These are phyloP conservation scores for Baronia brevicornis DNA, from an alignment of 2,888 invertebrate species.

Conservation along the genomic window DNA sequence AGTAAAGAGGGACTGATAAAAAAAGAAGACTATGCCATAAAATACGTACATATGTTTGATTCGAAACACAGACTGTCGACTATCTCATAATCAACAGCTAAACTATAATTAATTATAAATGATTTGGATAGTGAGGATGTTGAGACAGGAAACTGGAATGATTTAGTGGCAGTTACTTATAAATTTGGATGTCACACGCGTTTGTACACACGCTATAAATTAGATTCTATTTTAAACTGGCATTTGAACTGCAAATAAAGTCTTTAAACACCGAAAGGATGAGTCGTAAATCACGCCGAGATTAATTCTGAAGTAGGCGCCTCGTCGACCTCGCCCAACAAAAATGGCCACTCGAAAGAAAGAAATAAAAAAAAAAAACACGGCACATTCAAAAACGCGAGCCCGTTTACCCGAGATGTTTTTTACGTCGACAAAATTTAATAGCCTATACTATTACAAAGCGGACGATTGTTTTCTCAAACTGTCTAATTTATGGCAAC, in stretches of 20 bases:
- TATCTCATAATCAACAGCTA: too few relatives aligned
- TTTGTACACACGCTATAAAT: conserved; percentile 9
- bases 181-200: conserved; percentile 9
- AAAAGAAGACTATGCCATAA: too few relatives aligned
- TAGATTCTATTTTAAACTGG: conserved; percentile 4
- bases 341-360: conserved; percentile 32
- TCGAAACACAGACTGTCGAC: too few relatives aligned
- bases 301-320: conserved; percentile 41
- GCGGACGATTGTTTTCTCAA: conserved; percentile 67
- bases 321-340: conserved; percentile 39
- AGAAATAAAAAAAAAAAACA: conserved; percentile 21
- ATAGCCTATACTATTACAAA: conserved; percentile 72
- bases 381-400: conserved; percentile 5
- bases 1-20: too few relatives aligned
- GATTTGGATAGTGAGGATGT: too few relatives aligned
- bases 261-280: conserved; percentile 31
- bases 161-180: conserved; percentile 3
- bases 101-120: too few relatives aligned
- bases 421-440: conserved; percentile 58
- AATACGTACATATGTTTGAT: too few relatives aligned
- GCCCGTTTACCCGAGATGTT: conserved; percentile 36
- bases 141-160: conserved; percentile 2
- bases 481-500: conserved; percentile 55
- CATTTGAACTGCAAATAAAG: conserved; percentile 36
- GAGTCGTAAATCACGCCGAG: conserved; percentile 59